Evolutionary conservation across 2,888 invertebrate genomes (phyloP).

Genomic region (Metallyticus violacea): DNA sequence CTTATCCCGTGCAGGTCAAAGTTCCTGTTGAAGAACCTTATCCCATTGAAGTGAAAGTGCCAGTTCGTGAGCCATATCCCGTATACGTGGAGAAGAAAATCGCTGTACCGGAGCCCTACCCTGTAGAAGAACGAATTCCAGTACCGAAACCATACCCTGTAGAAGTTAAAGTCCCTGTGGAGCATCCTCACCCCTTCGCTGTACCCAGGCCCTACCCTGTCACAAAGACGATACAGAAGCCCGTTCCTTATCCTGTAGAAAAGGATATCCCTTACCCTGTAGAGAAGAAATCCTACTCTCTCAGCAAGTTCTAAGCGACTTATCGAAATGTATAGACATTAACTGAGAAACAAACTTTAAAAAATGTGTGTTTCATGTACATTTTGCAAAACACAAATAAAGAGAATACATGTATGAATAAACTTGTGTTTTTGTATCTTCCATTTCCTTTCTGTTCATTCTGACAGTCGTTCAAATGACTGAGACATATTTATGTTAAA

Average conservation of each 20-base stretch:
- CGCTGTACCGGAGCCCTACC: neutral
- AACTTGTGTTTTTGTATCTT: neutral
- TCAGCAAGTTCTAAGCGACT: neutral
- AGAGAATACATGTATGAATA: neutral
- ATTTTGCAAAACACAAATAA: neutral
- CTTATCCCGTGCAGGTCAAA: neutral
- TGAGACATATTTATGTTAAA: too few species aligned
- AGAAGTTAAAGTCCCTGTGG: neutral
- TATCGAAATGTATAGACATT: too few species aligned
- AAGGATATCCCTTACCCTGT: neutral
- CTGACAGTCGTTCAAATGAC: too few species aligned
- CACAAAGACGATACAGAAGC: neutral
- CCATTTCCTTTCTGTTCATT: neutral
- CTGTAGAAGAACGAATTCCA: neutral
- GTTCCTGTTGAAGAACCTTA: neutral
- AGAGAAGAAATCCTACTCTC: neutral
- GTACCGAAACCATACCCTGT: neutral
- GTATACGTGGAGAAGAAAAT: neutral
- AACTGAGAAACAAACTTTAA: neutral
- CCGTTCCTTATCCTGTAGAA: neutral
- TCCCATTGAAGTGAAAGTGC: neutral
- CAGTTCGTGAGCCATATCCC: neutral
- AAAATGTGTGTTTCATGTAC: neutral
- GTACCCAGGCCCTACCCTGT: neutral
- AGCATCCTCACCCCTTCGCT: neutral